phyloP scores from a whole-genome alignment of 2,113 vertebrate genomes.

The Potamarius usumacintae region DNA sequence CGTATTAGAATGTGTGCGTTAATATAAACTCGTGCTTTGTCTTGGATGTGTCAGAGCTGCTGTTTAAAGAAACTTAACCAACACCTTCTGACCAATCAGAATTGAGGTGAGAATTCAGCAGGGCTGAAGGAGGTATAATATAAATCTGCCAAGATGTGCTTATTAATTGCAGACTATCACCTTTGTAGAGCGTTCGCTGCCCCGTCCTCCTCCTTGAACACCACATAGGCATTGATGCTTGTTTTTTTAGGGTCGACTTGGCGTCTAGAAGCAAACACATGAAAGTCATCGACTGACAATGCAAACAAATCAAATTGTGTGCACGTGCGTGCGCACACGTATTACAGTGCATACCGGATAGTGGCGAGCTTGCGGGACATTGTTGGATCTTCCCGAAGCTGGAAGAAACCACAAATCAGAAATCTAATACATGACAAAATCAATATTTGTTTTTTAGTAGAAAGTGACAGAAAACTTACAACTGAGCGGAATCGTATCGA shows the following conservation, averaged over 20 bases:
- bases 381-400: conserved; percentile 85
- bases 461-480: conserved; percentile 69
- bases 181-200: conserved; percentile 78
- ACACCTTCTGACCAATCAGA: not conserved
- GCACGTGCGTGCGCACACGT: not conserved
- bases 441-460: not conserved
- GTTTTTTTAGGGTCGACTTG: conserved; percentile 83
- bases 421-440: not conserved
- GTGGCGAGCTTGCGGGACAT: conserved; percentile 83
- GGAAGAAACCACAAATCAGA: conserved; percentile 35
- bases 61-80: too few relatives aligned
- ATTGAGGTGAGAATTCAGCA: not conserved
- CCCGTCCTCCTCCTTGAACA: conserved; percentile 81
- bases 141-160: not conserved
- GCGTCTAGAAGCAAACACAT: conserved; percentile 68
- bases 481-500: conserved; percentile 90
- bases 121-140: not conserved
- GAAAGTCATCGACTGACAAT: not conserved
- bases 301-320: not conserved
- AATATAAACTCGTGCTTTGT: not conserved
- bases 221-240: conserved; percentile 88
- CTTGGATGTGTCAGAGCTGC: not conserved
- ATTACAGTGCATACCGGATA: conserved; percentile 80
- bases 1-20: not conserved
- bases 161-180: conserved; percentile 61